phyloP scores from a whole-genome alignment of 2,888 invertebrate species.

The Callinectes sapidus region DNA sequence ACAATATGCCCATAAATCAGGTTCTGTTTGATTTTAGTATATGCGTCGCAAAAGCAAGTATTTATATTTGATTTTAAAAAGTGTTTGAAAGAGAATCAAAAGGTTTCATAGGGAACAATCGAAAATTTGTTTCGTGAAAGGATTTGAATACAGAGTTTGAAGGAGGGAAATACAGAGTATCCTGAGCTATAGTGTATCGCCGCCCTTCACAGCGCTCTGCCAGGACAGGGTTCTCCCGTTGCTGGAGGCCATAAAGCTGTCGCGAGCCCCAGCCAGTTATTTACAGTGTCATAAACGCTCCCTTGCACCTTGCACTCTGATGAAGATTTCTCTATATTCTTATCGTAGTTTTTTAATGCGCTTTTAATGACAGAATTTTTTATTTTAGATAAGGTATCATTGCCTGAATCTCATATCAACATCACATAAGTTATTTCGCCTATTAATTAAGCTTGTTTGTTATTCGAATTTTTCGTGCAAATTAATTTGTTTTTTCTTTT shows the following conservation, averaged over 20 bases:
- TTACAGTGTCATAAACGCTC: slow-evolving; percentile 20
- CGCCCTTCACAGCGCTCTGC: background rate
- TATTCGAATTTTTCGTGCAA: too few relatives aligned
- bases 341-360: background rate
- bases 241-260: background rate
- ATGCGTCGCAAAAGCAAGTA: too few relatives aligned
- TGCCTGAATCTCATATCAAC: too few relatives aligned
- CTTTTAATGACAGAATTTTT: background rate
- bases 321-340: background rate
- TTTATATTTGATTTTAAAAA: too few relatives aligned
- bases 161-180: background rate
- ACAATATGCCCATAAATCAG: background rate
- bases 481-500: too few relatives aligned
- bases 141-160: slow-evolving; percentile 4
- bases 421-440: too few relatives aligned
- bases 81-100: background rate
- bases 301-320: slow-evolving; percentile 16
- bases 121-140: background rate
- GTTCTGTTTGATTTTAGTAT: background rate
- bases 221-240: background rate
- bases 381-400: too few relatives aligned
- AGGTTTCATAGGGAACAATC: background rate
- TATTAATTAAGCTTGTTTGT: too few relatives aligned
- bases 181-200: background rate
- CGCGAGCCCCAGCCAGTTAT: background rate